Percentiles rank a stretch among this genome's conserved stretches.
Evolutionary conservation across 1,140 invertebrate genomes (phyloP).

Genomic region (Bombus pascuorum): DNA sequence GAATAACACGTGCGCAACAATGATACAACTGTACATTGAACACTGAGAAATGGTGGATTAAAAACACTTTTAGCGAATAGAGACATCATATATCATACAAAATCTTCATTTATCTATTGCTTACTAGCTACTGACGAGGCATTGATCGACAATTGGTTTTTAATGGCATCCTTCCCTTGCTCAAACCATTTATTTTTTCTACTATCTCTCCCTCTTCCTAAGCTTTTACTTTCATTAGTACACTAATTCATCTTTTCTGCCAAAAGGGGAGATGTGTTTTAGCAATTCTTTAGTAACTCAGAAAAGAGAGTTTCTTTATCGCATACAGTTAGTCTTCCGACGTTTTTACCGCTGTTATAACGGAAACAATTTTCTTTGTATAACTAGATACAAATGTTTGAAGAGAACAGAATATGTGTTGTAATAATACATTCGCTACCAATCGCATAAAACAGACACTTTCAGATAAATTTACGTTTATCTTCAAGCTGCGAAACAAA

Average conservation of each 20-base stretch:
- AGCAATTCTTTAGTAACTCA: neutral
- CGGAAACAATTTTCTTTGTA: neutral
- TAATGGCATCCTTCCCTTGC: too few species aligned
- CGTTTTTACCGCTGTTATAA: neutral
- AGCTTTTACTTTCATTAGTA: conserved; percentile 17
- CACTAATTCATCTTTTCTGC: conserved; percentile 48
- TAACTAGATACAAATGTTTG: too few species aligned
- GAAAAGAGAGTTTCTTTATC: neutral
- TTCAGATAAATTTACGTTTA: too few species aligned
- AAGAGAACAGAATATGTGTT: too few species aligned
- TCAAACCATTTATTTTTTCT: neutral
- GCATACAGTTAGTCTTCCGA: too few species aligned
- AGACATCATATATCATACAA: neutral
- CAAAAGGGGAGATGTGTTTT: conserved; percentile 27
- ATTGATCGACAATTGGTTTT: conserved; percentile 8
- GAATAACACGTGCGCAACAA: conserved; percentile 48
- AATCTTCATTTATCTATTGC: neutral
- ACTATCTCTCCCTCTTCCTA: neutral
- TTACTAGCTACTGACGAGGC: neutral
- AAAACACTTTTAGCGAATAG: neutral
- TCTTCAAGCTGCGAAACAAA: too few species aligned
- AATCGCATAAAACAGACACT: too few species aligned
- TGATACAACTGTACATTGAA: conserved; percentile 61
- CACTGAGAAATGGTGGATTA: conserved; percentile 52
- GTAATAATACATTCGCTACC: too few species aligned